phyloP scores from a whole-genome alignment of 2,888 invertebrate genomes.

The Steinernema carpocapsae region DNA sequence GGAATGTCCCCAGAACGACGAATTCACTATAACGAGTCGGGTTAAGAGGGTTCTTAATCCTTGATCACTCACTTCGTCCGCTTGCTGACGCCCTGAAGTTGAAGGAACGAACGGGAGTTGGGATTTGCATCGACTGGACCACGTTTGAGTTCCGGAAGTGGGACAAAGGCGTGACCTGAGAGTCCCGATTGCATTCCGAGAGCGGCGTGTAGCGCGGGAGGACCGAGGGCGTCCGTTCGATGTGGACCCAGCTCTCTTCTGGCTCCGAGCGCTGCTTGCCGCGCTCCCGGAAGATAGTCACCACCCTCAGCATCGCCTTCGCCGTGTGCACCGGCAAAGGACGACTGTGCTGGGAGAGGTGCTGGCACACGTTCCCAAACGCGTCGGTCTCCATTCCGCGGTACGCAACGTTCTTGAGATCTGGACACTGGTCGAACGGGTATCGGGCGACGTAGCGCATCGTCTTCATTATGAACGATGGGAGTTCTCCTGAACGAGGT shows the following conservation, averaged over 20 bases:
- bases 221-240: too few species aligned
- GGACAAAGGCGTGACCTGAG: neutral
- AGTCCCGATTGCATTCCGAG: too few species aligned
- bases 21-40: neutral
- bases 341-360: neutral
- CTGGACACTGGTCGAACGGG: constrained; percentile 20
- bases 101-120: neutral
- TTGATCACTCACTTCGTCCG: neutral
- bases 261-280: too few species aligned
- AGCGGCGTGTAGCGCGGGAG: too few species aligned
- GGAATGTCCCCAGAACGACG: neutral
- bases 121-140: neutral
- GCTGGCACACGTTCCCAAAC: neutral
- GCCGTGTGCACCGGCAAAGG: neutral
- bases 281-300: constrained; percentile 3
- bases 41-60: neutral
- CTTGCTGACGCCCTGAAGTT: neutral
- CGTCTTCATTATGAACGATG: constrained; percentile 12
- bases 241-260: too few species aligned
- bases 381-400: constrained; percentile 15
- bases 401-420: neutral
- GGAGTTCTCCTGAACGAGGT: neutral
- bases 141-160: neutral
- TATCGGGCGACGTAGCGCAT: constrained; percentile 28
- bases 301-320: neutral